phyloP scores from a whole-genome alignment of 2,113 vertebrate species.

The Nannobrachium achirus region DNA sequence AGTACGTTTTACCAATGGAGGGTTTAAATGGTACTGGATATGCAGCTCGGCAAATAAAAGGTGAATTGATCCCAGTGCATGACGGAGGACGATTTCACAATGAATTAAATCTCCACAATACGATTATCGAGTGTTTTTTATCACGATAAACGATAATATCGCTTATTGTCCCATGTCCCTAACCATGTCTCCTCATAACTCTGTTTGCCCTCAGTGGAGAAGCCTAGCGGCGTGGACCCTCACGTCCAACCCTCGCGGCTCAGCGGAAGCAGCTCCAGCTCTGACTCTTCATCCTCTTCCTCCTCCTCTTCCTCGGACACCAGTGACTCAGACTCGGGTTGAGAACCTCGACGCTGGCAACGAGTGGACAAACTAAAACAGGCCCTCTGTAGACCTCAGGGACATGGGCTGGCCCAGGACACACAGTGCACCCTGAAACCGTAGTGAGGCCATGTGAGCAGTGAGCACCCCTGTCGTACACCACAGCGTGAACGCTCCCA shows the following conservation, averaged over 20 bases:
- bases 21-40: too few relatives aligned
- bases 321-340: conserved; percentile 92
- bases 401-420: conserved; percentile 69
- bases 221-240: conserved; percentile 79
- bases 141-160: too few relatives aligned
- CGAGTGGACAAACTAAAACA: conserved; percentile 7
- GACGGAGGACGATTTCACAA: too few relatives aligned
- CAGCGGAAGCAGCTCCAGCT: conserved; percentile 92
- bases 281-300: conserved; percentile 84
- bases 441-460: conserved; percentile 32
- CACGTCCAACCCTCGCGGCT: conserved; percentile 84
- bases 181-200: too few relatives aligned
- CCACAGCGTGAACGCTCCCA: conserved; percentile 11
- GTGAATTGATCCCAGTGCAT: too few relatives aligned
- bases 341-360: conserved; percentile 40
- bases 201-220: conserved; percentile 75
- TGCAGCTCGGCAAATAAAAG: too few relatives aligned
- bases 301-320: conserved; percentile 91
- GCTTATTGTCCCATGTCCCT: too few relatives aligned
- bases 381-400: conserved; percentile 61
- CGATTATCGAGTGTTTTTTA: too few relatives aligned
- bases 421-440: conserved; percentile 52
- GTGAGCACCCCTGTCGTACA: conserved; percentile 14
- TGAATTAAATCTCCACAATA: too few relatives aligned
- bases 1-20: too few relatives aligned